Evolutionary conservation across 2,797 vertebrate genomes (phyloP).

Genomic region (Peromyscus nudipes): DNA sequence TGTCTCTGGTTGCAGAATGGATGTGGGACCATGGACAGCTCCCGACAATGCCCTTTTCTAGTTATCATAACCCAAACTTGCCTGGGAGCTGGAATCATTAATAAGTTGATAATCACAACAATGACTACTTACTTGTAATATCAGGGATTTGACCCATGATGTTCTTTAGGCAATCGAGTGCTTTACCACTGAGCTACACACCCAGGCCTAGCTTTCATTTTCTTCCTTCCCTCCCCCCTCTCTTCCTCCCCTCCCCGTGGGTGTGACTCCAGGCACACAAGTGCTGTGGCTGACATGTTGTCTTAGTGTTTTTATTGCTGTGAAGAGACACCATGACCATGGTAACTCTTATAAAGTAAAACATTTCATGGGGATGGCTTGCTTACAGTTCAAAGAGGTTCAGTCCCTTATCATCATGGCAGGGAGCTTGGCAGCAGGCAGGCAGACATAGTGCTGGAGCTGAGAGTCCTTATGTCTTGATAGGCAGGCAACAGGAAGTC

Average conservation of each 20-base stretch:
- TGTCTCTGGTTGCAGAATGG: not conserved
- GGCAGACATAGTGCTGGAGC: not conserved
- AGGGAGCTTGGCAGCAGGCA: no score
- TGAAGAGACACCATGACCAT: not conserved
- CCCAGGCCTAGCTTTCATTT: not conserved
- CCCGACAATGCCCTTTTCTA: not conserved
- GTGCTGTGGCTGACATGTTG: not conserved
- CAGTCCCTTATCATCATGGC: not conserved
- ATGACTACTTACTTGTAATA: not conserved
- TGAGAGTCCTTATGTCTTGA: not conserved
- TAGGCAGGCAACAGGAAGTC: not conserved
- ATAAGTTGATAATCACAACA: not conserved
- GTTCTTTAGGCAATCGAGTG: not conserved
- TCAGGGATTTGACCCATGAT: not conserved
- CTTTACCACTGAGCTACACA: not conserved
- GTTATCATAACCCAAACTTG: not conserved
- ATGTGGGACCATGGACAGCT: slow-evolving; percentile 68
- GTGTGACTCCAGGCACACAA: not conserved
- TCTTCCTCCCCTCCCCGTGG: accelerated
- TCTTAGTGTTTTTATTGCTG: not conserved
- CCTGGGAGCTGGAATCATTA: not conserved
- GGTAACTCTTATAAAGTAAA: not conserved
- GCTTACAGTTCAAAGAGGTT: not conserved
- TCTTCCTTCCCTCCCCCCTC: no score
- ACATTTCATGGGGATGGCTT: not conserved